Evolutionary conservation across 1,140 invertebrate species (phyloP).

Genomic region (Dinothrombium tinctorium): DNA sequence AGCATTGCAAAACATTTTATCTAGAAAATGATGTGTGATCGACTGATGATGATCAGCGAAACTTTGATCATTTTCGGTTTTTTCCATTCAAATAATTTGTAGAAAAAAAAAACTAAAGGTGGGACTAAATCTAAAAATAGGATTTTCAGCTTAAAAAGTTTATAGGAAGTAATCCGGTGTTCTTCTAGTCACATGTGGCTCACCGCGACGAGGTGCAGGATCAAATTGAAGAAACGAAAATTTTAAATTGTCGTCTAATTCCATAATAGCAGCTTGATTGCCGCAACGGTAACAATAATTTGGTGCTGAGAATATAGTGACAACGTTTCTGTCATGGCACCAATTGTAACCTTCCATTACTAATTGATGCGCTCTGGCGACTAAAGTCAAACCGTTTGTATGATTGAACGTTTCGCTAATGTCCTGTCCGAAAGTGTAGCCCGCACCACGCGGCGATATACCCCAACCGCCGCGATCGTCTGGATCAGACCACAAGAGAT

Average conservation of each 20-base stretch:
- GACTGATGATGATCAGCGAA: no score
- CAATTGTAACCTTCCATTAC: conserved; percentile 99
- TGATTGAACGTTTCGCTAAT: conserved; percentile 88
- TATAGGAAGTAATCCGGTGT: conserved; percentile 99
- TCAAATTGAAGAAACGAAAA: conserved; percentile 97
- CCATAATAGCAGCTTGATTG: conserved; percentile 94
- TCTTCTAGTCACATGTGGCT: conserved; percentile 95
- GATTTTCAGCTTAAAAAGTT: no score
- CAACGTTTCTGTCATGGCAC: conserved; percentile 96
- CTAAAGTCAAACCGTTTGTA: conserved; percentile 94
- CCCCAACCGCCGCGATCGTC: conserved; percentile 82
- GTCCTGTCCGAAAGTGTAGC: conserved; percentile 89
- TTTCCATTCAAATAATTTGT: no score
- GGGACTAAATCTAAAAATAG: no score
- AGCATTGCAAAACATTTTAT: no score
- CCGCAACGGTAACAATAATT: conserved; percentile 99
- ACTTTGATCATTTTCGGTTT: no score
- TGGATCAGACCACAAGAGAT: conserved; percentile 96
- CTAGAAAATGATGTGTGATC: no score
- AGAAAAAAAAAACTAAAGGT: no score
- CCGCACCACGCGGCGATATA: conserved; percentile 88
- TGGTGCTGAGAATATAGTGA: conserved; percentile 98
- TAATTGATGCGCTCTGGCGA: conserved; percentile 93
- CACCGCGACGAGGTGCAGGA: conserved; percentile 88
- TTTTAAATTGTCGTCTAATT: conserved; percentile 85